Base-by-base conservation (phyloP, 2,113 vertebrate species). In the Glareola pratincola region DNA sequence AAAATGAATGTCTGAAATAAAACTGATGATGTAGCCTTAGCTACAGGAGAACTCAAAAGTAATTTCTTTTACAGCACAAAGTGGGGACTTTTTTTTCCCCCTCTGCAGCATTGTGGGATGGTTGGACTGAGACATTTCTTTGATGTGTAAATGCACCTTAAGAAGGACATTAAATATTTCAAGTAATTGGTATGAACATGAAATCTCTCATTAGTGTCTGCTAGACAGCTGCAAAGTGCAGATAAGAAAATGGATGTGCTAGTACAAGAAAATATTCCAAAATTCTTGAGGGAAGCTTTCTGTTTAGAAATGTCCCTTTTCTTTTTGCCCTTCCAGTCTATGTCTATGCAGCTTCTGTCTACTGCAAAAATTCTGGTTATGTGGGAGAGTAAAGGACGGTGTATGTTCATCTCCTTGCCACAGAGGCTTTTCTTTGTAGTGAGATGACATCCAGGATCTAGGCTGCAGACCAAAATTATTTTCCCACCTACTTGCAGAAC, bases 101-200 rank as follows among this genome's bases (percentile, higher is more conserved):
- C 69, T 88, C 59, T 94, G 67, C 73, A 93, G 53, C 62, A 56
- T 66, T 86, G 76, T 85, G 54, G 71, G 85, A 95, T 97, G 73
- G 79, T 96, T 75, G 56, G 41, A 92, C 88, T 98, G 96, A 98
- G 91, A 98, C 81, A 98, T 94, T 94, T 95, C 98, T 98, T 98
- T 98, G 97, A 98, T 97, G 97, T 98, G 97, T 95, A 98, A 98
- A 98, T 98, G 96, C 96, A 94, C 95, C 96, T 98, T 98, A 95
- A 97, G 98, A 95, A 92, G 95, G 95, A 97, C 97, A 97, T 97
- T 95, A 98, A 98, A 98, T 98, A 97, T 96, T 98, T 98, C 96
- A 97, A 98, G 95, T 98, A 98, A 98, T 98, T 98, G 97, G 97
- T 96, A 96, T 96, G 96, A 98, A 98, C 95, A 96, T 97, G 96